Evolutionary conservation across 2,888 invertebrate genomes (phyloP).

Genomic region (Syrphus vitripennis): DNA sequence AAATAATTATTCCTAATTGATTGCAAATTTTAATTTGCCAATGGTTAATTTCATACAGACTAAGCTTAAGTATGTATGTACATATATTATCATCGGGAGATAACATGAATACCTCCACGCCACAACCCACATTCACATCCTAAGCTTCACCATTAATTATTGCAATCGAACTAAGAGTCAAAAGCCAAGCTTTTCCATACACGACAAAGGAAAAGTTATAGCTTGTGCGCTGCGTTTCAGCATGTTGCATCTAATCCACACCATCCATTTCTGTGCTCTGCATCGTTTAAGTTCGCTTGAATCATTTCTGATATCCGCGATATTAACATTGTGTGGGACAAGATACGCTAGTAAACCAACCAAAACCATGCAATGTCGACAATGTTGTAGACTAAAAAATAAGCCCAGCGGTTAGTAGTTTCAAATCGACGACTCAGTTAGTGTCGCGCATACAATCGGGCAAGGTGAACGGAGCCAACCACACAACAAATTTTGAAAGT

Average conservation of each 20-base stretch:
- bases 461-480: slow-evolving; percentile 67
- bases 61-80: not conserved
- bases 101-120: not conserved
- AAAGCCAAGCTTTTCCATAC: slow-evolving; percentile 29
- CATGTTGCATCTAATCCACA: not conserved
- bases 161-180: not conserved
- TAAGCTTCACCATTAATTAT: not conserved
- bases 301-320: slow-evolving; percentile 45
- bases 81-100: no score
- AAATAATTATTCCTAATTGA: no score
- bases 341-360: slow-evolving; percentile 21
- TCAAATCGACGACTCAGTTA: slow-evolving; percentile 61
- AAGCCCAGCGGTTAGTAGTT: slow-evolving; percentile 49
- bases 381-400: not conserved
- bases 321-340: slow-evolving; percentile 46
- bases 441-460: slow-evolving; percentile 63
- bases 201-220: slow-evolving; percentile 20
- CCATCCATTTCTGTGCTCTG: slow-evolving; percentile 28
- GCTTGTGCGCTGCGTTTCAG: not conserved
- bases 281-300: slow-evolving; percentile 52
- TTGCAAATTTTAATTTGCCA: not conserved
- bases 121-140: not conserved
- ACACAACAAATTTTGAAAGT: slow-evolving; percentile 42
- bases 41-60: slow-evolving; percentile 4
- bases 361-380: not conserved